Evolutionary conservation across 1,140 invertebrate genomes (phyloP).

Genomic region (Tribolium madens): DNA sequence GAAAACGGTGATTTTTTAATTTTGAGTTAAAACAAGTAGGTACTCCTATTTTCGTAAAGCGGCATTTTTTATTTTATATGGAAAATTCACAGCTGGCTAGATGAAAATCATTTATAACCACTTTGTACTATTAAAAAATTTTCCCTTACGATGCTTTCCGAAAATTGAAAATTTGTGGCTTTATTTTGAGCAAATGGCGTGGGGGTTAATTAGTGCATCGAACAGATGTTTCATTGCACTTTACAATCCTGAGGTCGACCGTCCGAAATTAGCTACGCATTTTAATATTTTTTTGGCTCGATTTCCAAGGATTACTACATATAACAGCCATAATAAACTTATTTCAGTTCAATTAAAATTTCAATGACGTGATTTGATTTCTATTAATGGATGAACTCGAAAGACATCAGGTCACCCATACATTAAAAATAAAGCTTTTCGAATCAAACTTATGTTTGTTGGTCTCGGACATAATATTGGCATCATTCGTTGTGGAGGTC

Average conservation of each 20-base stretch:
- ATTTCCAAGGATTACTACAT: conserved; percentile 27
- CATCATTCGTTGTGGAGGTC: conserved; percentile 16
- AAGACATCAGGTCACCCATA: neutral
- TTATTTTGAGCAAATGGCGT: neutral
- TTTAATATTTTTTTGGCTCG: conserved; percentile 28
- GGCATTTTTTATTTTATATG: no score
- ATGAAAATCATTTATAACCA: no score
- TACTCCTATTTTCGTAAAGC: no score
- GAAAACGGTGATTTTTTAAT: no score
- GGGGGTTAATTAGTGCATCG: conserved; percentile 41
- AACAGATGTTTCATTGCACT: conserved; percentile 38
- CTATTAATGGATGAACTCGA: neutral
- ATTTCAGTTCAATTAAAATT: conserved; percentile 27
- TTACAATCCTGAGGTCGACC: conserved; percentile 19
- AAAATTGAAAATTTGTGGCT: neutral
- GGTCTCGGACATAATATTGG: neutral
- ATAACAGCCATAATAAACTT: conserved; percentile 1
- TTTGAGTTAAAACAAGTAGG: no score
- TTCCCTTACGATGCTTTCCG: no score
- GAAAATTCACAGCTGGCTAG: no score
- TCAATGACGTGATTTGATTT: neutral
- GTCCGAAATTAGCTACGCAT: conserved; percentile 7
- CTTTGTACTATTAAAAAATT: no score
- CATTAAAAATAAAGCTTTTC: neutral
- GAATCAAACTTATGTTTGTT: neutral